Evolutionary conservation across 2,113 vertebrate genomes (phyloP).

Genomic region (Pandion haliaetus): DNA sequence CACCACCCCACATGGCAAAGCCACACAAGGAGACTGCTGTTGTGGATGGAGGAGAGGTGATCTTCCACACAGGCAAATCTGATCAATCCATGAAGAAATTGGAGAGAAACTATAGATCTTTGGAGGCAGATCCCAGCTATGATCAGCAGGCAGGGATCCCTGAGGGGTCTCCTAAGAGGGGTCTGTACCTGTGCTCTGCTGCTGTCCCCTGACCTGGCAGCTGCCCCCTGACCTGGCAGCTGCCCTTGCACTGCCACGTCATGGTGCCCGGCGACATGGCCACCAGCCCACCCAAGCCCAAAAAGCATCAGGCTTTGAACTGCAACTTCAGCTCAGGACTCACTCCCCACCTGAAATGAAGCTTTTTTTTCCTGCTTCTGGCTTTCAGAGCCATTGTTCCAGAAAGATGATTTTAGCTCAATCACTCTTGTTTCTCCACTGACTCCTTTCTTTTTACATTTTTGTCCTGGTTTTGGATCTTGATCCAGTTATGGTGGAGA

Average conservation of each 20-base stretch:
- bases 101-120: not conserved
- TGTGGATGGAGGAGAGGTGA: not conserved
- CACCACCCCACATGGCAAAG: not conserved
- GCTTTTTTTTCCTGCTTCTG: accelerated
- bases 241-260: accelerated
- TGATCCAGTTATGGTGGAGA: not conserved
- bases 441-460: not conserved
- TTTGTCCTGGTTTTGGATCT: not conserved
- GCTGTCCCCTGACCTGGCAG: not conserved
- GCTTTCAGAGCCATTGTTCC: not conserved
- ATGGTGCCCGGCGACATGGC: not conserved
- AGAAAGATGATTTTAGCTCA: not conserved
- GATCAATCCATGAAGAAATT: not conserved
- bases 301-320: not conserved
- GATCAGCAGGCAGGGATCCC: not conserved
- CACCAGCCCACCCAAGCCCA: not conserved
- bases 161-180: not conserved
- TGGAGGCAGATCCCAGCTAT: not conserved
- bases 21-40: accelerated
- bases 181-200: not conserved
- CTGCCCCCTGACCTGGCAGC: not conserved
- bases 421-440: not conserved
- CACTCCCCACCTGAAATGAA: not conserved
- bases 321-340: not conserved
- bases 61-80: not conserved